Evolutionary conservation across 53 echinoderm and acorn worm species (phyloP).

Genomic region (Henricia sp.): DNA sequence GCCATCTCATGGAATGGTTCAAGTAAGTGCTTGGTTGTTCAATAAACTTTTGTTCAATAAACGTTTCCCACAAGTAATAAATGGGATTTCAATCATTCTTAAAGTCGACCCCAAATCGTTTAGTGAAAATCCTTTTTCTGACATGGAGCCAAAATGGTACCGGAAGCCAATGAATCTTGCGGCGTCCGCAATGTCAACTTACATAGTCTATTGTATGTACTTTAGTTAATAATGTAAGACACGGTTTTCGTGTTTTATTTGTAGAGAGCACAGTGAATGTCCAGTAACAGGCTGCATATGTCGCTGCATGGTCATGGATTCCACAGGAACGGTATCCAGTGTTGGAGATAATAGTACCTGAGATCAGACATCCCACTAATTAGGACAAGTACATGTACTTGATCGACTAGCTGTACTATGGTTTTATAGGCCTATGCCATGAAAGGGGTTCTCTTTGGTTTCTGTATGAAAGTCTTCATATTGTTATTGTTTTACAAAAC

Average conservation of each 20-base stretch:
- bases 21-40: conserved; percentile 52
- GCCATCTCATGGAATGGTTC: conserved; percentile 93
- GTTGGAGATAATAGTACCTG: conserved; percentile 10
- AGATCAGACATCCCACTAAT: not conserved
- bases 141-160: no score
- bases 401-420: no score
- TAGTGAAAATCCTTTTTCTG: no score
- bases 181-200: no score
- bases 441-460: no score
- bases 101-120: not conserved
- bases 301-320: conserved; percentile 89
- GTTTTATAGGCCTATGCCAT: no score
- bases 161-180: no score
- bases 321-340: conserved; percentile 74
- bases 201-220: no score
- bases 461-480: no score
- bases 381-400: no score
- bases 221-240: not conserved
- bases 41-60: not conserved
- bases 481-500: no score
- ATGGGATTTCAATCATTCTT: no score
- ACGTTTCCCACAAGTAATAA: not conserved
- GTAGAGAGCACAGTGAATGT: conserved; percentile 87
- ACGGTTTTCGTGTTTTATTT: conserved; percentile 24
- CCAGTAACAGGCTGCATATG: conserved; percentile 87